Evolutionary conservation across 2,888 invertebrate species (phyloP).

Genomic region (Tipula vernalis): DNA sequence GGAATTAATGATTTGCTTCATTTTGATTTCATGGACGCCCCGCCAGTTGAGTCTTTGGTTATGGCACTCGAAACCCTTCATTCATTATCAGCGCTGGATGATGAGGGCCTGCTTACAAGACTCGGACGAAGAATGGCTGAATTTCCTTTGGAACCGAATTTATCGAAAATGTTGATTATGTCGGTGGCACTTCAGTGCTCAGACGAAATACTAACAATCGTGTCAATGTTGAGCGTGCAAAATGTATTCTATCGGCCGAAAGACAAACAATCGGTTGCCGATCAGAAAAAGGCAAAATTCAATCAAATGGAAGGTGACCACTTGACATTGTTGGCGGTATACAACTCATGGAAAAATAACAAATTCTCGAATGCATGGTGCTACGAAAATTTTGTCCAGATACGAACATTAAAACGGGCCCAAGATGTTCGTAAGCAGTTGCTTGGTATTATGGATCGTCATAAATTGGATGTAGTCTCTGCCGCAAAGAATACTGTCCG

Average conservation of each 20-base stretch:
- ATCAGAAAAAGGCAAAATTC: conserved; percentile 98
- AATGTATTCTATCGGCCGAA: conserved; percentile 95
- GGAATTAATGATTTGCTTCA: conserved; percentile 96
- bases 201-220: conserved; percentile 96
- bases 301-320: conserved; percentile 99
- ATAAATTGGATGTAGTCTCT: conserved; percentile 91
- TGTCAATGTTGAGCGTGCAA: conserved; percentile 97
- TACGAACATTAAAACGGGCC: conserved; percentile 88
- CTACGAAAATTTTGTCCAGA: conserved; percentile 98
- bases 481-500: conserved; percentile 92
- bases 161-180: conserved; percentile 98
- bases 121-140: conserved; percentile 92
- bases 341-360: conserved; percentile 98
- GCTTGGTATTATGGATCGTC: conserved; percentile 94
- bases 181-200: conserved; percentile 95
- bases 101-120: conserved; percentile 75
- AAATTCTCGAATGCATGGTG: conserved; percentile 99
- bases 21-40: conserved; percentile 99
- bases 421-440: conserved; percentile 97
- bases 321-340: conserved; percentile 91
- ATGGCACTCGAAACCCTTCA: conserved; percentile 96
- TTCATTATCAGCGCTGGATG: conserved; percentile 91
- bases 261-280: conserved; percentile 92
- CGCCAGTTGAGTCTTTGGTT: conserved; percentile 93
- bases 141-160: conserved; percentile 94